Percentiles rank a stretch among this genome's conserved stretches.
Evolutionary conservation across 2,888 invertebrate genomes (phyloP).

Genomic region (Andrena minutula): DNA sequence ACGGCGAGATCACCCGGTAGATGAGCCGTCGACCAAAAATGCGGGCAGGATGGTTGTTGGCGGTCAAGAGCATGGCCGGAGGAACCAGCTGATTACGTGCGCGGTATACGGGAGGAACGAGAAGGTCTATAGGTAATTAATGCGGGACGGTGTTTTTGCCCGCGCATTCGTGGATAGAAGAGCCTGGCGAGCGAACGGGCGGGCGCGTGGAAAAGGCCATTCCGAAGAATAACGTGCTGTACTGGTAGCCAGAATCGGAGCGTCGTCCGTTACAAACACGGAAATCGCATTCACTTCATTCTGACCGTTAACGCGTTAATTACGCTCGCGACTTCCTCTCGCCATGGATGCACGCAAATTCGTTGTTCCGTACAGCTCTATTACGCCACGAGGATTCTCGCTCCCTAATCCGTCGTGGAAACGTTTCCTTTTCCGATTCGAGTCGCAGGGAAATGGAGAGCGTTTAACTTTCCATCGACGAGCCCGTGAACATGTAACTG

Average conservation of each 20-base stretch:
- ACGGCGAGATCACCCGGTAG: slow-evolving; percentile 37
- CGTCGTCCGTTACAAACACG: slow-evolving; percentile 33
- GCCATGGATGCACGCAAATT: slow-evolving; percentile 13
- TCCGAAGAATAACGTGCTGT: slow-evolving; percentile 6
- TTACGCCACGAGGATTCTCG: background rate
- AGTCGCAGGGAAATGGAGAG: background rate
- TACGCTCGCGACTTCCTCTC: background rate
- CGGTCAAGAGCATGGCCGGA: slow-evolving; percentile 63
- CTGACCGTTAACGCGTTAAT: slow-evolving; percentile 36
- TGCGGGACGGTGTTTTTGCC: slow-evolving; percentile 7
- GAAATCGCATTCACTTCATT: slow-evolving; percentile 24
- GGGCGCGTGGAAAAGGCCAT: slow-evolving; percentile 10
- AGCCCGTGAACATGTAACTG: no score
- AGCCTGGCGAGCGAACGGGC: background rate
- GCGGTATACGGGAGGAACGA: slow-evolving; percentile 19
- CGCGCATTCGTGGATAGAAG: background rate
- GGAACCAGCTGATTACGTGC: slow-evolving; percentile 46
- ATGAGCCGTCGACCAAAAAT: slow-evolving; percentile 57
- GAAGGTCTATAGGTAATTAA: no score
- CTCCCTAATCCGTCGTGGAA: background rate
- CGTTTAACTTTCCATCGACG: no score
- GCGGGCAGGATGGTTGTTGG: slow-evolving; percentile 40
- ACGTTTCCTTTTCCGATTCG: background rate
- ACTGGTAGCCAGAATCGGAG: slow-evolving; percentile 14
- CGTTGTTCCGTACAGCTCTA: background rate